These are phyloP conservation scores for Hydractinia symbiolongicarpus DNA, from an alignment of 30 jellyfish, hydroid and myxozoan species.

Conservation along the genomic window DNA sequence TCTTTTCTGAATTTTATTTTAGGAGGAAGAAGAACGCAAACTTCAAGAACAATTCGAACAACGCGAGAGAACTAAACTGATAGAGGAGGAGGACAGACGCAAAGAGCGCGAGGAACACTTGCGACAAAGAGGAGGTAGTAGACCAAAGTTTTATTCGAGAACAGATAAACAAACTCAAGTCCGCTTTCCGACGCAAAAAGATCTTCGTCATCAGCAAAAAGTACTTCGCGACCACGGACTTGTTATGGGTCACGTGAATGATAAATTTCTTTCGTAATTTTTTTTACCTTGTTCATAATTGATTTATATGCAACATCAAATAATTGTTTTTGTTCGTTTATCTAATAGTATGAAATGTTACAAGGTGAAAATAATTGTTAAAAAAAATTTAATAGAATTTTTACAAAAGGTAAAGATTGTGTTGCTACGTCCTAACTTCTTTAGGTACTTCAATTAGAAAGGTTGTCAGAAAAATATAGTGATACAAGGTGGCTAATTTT, in stretches of 20 bases:
- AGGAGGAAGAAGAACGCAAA: conserved; percentile 69
- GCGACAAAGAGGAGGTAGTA: conserved; percentile 67
- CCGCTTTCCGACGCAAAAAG: conserved; percentile 48
- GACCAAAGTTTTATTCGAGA: background rate
- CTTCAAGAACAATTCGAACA: conserved; percentile 44
- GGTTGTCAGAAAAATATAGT: too few relatives aligned
- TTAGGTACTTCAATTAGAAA: too few relatives aligned
- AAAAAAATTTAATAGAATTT: too few relatives aligned
- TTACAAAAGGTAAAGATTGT: too few relatives aligned
- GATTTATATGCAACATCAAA: too few relatives aligned
- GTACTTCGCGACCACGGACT: conserved; percentile 90
- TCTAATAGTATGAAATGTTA: too few relatives aligned
- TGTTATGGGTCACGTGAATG: conserved; percentile 92
- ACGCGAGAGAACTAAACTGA: conserved; percentile 37
- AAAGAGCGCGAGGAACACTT: conserved; percentile 75
- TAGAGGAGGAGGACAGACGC: conserved; percentile 52
- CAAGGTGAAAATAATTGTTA: too few relatives aligned
- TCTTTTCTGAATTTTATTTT: background rate
- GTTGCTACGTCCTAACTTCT: too few relatives aligned
- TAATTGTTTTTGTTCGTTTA: too few relatives aligned
- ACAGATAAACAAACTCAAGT: conserved; percentile 27
- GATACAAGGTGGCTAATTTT: too few relatives aligned
- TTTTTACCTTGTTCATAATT: background rate
- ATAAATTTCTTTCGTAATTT: conserved; percentile 58
- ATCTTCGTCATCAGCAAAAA: conserved; percentile 76